These are phyloP conservation scores for Beroe forskalii DNA, from an alignment of 37 sponge, comb jelly and placozoan species.

Conservation along the genomic window DNA sequence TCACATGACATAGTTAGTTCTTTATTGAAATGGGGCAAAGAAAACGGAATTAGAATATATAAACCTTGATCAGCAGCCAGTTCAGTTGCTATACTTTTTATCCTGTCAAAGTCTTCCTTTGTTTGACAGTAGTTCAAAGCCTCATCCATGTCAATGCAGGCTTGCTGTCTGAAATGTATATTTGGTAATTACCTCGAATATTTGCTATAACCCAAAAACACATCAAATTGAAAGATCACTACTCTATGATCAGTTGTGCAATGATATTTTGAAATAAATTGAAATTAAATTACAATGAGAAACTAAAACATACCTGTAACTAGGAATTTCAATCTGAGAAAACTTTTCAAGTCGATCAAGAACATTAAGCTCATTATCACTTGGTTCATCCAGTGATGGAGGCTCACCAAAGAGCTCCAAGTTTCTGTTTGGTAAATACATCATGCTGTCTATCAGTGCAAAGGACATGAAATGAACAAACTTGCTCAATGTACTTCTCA, in stretches of 20 bases:
- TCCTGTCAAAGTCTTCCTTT: slow-evolving; percentile 61
- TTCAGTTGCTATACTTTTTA: slow-evolving; percentile 10
- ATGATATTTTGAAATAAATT: too few species aligned
- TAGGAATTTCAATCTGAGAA: slow-evolving; percentile 46
- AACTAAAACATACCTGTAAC: slow-evolving; percentile 63
- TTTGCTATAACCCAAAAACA: too few species aligned
- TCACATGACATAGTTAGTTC: too few species aligned
- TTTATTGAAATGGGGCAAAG: too few species aligned
- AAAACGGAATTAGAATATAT: background rate
- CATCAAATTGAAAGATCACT: too few species aligned
- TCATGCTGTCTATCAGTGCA: background rate
- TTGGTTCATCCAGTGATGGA: slow-evolving; percentile 46
- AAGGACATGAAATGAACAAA: background rate
- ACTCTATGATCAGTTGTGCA: too few species aligned
- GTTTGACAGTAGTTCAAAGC: slow-evolving; percentile 2
- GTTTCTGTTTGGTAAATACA: slow-evolving; percentile 56
- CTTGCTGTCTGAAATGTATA: slow-evolving; percentile 34
- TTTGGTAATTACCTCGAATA: too few species aligned
- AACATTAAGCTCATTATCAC: slow-evolving; percentile 2
- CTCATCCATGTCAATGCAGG: slow-evolving; percentile 54
- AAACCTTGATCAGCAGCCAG: slow-evolving; percentile 28
- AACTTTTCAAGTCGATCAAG: slow-evolving; percentile 32
- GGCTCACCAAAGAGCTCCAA: slow-evolving; percentile 58
- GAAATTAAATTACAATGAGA: too few species aligned
- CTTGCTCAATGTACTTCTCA: too few species aligned